Conservation (phyloP, 2,888 invertebrate genomes). For the Ectemnius continuus region DNA sequence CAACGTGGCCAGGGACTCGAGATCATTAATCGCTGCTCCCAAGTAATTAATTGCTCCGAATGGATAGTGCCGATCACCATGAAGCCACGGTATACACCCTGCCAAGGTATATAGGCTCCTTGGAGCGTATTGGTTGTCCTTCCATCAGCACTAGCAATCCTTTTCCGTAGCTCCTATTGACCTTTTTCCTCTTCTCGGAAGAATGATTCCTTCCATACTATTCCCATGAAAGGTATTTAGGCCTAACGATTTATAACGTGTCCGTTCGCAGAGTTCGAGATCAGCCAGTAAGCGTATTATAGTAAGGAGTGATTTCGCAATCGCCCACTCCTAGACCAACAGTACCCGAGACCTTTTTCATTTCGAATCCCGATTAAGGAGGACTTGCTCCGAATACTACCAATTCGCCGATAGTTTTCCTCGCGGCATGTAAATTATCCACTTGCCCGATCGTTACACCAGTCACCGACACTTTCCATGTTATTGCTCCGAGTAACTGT, state of each 20-base stretch:
- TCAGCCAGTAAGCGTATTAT: neutral
- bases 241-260: neutral
- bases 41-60: slow-evolving; percentile 57
- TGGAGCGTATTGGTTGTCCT: slow-evolving; percentile 42
- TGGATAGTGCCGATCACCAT: slow-evolving; percentile 42
- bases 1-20: slow-evolving; percentile 31
- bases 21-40: slow-evolving; percentile 57
- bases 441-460: slow-evolving; percentile 10
- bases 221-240: slow-evolving; percentile 5
- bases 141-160: slow-evolving; percentile 29
- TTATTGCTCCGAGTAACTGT: slow-evolving; percentile 38
- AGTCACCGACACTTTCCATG: slow-evolving; percentile 27
- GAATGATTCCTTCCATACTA: slow-evolving; percentile 14
- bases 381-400: neutral
- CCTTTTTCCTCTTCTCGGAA: slow-evolving; percentile 1
- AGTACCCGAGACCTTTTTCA: neutral
- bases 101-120: slow-evolving; percentile 48
- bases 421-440: neutral
- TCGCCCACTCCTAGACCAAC: neutral
- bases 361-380: neutral
- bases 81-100: slow-evolving; percentile 45
- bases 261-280: neutral
- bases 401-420: neutral
- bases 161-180: slow-evolving; percentile 29
- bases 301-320: neutral